Percentiles rank a stretch among this genome's conserved stretches.
Conservation (phyloP, 1,140 invertebrate genomes). For the Idris sp. region DNA sequence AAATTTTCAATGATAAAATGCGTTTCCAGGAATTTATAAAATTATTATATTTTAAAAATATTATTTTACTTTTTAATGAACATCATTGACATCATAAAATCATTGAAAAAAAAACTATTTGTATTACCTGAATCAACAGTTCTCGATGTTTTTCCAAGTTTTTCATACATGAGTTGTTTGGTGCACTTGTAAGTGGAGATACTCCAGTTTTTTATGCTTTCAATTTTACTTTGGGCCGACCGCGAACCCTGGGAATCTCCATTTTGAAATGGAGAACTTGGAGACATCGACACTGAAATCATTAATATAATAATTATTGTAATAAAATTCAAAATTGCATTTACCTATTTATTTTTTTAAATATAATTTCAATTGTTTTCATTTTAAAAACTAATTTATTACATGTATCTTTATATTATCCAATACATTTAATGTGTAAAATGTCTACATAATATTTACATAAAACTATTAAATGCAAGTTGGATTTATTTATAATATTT, state of each 20-base stretch:
- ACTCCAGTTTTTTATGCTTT: constrained; percentile 95
- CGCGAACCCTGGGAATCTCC: constrained; percentile 81
- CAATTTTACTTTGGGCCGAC: constrained; percentile 86
- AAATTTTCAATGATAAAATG: too few species aligned
- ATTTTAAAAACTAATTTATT: too few species aligned
- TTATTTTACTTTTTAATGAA: constrained; percentile 28
- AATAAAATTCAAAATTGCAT: background rate
- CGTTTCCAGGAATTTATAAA: too few species aligned
- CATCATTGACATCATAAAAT: too few species aligned
- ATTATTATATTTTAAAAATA: too few species aligned
- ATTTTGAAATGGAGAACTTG: constrained; percentile 80
- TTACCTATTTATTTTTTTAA: background rate
- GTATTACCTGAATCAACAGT: constrained; percentile 90
- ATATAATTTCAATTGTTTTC: too few species aligned
- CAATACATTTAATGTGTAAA: too few species aligned
- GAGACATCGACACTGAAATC: constrained; percentile 69
- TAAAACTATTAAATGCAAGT: too few species aligned
- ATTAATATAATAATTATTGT: background rate
- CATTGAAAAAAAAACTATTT: too few species aligned
- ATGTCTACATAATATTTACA: too few species aligned
- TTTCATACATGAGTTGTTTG: constrained; percentile 95
- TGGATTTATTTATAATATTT: too few species aligned
- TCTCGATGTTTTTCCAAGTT: constrained; percentile 93
- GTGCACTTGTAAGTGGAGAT: constrained; percentile 98
- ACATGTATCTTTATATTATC: too few species aligned